Evolutionary conservation across 2,888 invertebrate species (phyloP).

Genomic region (Zaprionus lineosus): DNA sequence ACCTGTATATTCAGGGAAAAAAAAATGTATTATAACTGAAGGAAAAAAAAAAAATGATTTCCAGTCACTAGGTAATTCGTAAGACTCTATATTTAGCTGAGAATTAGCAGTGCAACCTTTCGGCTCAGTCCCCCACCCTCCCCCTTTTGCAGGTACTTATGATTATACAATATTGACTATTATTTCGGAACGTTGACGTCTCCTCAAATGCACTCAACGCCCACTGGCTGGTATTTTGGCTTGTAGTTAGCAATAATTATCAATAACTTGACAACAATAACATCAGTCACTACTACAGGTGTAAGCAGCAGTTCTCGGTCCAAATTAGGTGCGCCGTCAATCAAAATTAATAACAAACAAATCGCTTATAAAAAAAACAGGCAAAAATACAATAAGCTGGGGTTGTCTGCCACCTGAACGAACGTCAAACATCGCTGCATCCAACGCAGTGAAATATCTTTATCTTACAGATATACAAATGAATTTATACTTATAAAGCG

Average conservation of each 20-base stretch:
- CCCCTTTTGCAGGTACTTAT: slow-evolving; percentile 16
- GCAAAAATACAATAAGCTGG: neutral
- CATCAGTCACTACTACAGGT: neutral
- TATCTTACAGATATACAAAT: neutral
- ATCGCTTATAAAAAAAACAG: slow-evolving; percentile 16
- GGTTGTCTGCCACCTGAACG: slow-evolving; percentile 22
- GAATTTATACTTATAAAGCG: slow-evolving; percentile 12
- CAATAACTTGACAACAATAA: slow-evolving; percentile 43
- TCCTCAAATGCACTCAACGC: slow-evolving; percentile 53
- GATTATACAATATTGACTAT: slow-evolving; percentile 8
- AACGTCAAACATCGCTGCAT: neutral
- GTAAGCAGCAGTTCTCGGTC: slow-evolving; percentile 3
- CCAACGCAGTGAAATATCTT: neutral
- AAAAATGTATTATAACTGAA: too few species aligned
- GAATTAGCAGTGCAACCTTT: slow-evolving; percentile 47
- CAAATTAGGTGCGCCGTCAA: slow-evolving; percentile 64
- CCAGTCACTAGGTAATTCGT: slow-evolving; percentile 49
- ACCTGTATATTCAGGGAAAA: too few species aligned
- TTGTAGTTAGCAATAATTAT: slow-evolving; percentile 59
- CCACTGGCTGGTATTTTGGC: slow-evolving; percentile 22
- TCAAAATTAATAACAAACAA: slow-evolving; percentile 46
- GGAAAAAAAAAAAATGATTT: slow-evolving; percentile 48
- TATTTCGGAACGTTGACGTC: slow-evolving; percentile 38
- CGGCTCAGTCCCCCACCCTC: slow-evolving; percentile 6
- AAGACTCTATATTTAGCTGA: slow-evolving; percentile 59